Conservation (phyloP, 1,140 invertebrate species). For the Colletes gigas region DNA sequence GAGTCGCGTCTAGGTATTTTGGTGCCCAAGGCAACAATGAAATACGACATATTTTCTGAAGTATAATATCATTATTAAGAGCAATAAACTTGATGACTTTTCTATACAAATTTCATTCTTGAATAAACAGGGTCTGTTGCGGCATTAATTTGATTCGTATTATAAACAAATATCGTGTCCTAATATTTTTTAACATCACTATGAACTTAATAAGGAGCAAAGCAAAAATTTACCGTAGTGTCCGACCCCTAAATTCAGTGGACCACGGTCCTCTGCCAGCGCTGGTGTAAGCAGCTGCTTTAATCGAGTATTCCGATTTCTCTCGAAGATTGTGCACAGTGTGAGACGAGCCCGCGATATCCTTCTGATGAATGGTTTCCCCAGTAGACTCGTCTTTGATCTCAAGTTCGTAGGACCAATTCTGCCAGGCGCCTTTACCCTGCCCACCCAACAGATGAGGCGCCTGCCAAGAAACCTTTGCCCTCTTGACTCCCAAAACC, state of each 20-base stretch:
- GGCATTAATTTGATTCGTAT: too few relatives aligned
- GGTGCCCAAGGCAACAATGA: too few relatives aligned
- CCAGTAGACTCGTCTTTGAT: conserved; percentile 84
- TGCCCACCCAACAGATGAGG: conserved; percentile 89
- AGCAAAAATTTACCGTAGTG: conserved; percentile 79
- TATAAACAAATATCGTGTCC: too few relatives aligned
- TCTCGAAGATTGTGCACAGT: conserved; percentile 86
- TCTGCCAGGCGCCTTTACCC: conserved; percentile 90
- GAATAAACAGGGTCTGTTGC: too few relatives aligned
- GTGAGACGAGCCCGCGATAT: conserved; percentile 85
- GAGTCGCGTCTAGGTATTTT: too few relatives aligned
- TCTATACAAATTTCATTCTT: too few relatives aligned
- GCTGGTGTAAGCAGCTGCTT: conserved; percentile 88
- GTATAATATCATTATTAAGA: too few relatives aligned
- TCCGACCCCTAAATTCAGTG: conserved; percentile 86
- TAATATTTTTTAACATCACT: too few relatives aligned
- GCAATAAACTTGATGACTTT: too few relatives aligned
- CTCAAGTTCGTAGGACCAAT: conserved; percentile 92
- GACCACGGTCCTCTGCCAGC: conserved; percentile 91
- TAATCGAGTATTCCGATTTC: conserved; percentile 88
- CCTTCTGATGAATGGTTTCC: conserved; percentile 78
- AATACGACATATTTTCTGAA: too few relatives aligned
- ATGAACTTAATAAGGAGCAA: background rate
- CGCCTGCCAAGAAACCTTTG: conserved; percentile 89
- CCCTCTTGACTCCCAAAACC: conserved; percentile 87